A percentile compares a stretch with the other conserved stretches of the same genome.
Evolutionary conservation across 2,888 invertebrate genomes (phyloP).

Genomic region (Drosophila longiperda): DNA sequence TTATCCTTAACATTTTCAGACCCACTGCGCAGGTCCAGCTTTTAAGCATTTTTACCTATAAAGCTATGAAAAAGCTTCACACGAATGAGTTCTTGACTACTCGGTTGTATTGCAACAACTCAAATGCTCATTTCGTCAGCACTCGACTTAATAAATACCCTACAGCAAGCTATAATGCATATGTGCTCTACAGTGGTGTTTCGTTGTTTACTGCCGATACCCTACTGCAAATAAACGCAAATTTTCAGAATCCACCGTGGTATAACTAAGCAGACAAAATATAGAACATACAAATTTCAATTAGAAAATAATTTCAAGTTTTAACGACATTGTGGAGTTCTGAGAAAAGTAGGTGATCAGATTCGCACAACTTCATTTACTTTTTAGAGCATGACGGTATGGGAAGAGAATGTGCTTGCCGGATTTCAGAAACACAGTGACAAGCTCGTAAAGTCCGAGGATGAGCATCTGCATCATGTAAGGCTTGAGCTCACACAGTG

Average conservation of each 20-base stretch:
- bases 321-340: background rate
- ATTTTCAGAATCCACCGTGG: background rate
- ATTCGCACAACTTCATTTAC: background rate
- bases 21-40: slow-evolving; percentile 54
- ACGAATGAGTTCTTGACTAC: slow-evolving; percentile 14
- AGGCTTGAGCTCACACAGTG: background rate
- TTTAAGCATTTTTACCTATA: slow-evolving; percentile 29
- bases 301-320: background rate
- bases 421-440: background rate
- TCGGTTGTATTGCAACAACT: slow-evolving; percentile 6
- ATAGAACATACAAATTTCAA: background rate
- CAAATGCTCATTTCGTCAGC: background rate
- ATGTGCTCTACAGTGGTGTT: background rate
- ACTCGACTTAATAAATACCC: slow-evolving; percentile 15
- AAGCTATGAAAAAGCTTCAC: slow-evolving; percentile 62
- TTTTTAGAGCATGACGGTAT: background rate
- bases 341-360: background rate
- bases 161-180: background rate
- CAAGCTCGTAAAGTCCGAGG: background rate
- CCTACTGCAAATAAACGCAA: background rate
- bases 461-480: background rate
- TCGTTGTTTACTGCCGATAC: background rate
- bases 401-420: background rate
- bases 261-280: background rate
- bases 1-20: slow-evolving; percentile 70